Base-by-base conservation (phyloP, 2,797 vertebrate species). In the Sebastes baramenuke region DNA sequence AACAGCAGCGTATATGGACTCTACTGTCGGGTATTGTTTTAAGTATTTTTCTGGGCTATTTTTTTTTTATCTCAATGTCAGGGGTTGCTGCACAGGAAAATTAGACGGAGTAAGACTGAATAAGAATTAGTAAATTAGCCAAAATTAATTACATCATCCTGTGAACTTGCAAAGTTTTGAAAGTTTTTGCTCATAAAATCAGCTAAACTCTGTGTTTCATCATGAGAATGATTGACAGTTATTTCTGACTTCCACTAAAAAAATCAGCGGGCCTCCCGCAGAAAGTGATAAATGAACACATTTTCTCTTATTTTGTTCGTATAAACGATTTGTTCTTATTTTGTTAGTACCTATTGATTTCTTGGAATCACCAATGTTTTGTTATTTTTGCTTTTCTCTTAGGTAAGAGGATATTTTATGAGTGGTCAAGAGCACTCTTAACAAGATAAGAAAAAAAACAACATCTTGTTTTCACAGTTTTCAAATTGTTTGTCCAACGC, bases 61-160 rank as follows among this genome's bases (percentile, higher is more conserved):
- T 72, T 58, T 72, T 58, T 5, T 14, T 58, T 8, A 52, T 49
- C 36, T 8, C 6, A 5, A 7, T 72, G 77, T 83, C 27, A 80
- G 36, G 25, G 61, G 16, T 82, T 85, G 59, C 74, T 88, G 71
- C 56, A 80, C 36, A 75, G 25, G 71, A 74, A 86, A 86, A 88
- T 88, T 78, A 67, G 32, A 77, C 10, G 0, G 42, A 70, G 25
- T 36, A 10, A 30, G 11, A 54, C 58, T 72, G 30, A 77, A 81
- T 85, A 69, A 32, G 29, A 83, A 65, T 72, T 20, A 54, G 29
- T 36, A 8, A 62, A 55, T 82, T 58, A 42, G n/a, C 55, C 42
- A 1, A 60, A 75, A 75, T 69, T 6, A 73, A 66, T 69, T 14
- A 12, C 65, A 75, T 72, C 64, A 49, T 70, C 66, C 5, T 20